Conservation (phyloP, 2,888 invertebrate genomes). For the Hydraecia micacea region DNA sequence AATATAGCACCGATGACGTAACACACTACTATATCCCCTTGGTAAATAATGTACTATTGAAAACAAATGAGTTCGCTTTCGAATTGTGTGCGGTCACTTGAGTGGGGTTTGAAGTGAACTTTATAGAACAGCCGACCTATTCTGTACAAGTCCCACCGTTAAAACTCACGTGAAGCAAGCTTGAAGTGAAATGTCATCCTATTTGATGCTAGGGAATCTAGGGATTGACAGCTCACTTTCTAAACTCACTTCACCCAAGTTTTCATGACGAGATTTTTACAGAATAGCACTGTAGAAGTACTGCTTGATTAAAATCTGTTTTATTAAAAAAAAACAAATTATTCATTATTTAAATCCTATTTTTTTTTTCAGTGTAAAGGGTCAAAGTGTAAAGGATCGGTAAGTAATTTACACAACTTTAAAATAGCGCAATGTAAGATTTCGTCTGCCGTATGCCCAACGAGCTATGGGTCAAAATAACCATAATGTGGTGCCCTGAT, state of each 20-base stretch:
- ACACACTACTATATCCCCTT: neutral
- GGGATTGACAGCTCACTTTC: too few relatives aligned
- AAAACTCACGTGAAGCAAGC: too few relatives aligned
- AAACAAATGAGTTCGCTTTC: neutral
- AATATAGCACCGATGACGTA: neutral
- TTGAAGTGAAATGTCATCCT: too few relatives aligned
- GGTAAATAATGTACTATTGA: neutral
- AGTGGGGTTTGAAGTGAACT: neutral
- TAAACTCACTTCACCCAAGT: too few relatives aligned
- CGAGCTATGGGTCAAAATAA: too few relatives aligned
- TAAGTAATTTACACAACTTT: neutral
- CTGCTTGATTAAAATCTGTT: neutral
- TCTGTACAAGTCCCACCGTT: too few relatives aligned
- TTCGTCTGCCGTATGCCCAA: neutral
- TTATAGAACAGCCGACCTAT: neutral
- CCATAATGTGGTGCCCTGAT: too few relatives aligned
- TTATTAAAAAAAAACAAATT: too few relatives aligned
- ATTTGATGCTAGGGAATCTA: too few relatives aligned
- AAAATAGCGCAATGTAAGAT: neutral
- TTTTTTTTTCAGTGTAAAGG: constrained; percentile 17
- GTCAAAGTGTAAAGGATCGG: neutral
- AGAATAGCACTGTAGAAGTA: neutral
- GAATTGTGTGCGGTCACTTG: neutral
- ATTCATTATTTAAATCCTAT: neutral
- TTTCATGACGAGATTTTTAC: neutral